Evolutionary conservation across 2,888 invertebrate genomes (phyloP), one percentile per base, ranked within the genome.

Genomic region (Diogma glabrata): DNA sequence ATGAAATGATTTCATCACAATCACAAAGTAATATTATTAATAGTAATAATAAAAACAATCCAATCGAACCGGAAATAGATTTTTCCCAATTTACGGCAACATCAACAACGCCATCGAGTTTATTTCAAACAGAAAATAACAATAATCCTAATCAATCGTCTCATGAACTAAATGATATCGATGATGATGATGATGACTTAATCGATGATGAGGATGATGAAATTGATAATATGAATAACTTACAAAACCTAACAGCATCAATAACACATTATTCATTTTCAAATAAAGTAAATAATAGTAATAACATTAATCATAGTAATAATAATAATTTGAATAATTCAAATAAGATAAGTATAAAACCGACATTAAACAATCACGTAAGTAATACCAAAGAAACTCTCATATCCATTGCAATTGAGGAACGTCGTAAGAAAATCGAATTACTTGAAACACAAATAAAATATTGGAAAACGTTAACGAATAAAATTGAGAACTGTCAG

Each of bases 391-490:
- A 47, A 45, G 45, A 23, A 16, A 20, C 10, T 26, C 61, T 69
- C 49, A 60, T 66, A 54, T 57, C 63, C 26, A 54, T 69, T 57
- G 66, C 66, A 8, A 59, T 69, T 51, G 69, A 69, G 58, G 69
- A 69, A 58, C 62, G 67, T 6, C 65, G 64, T 52, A 60, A 63
- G 0, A 69, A 67, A 55, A 69, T 69, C 23, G 69, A 69, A 43
- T 57, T 69, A 50, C 40, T 69, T 3, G 67, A 69, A 55, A 69
- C 63, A 51, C 69, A 69, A 60, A 69, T 69, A 26, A 66, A 67
- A 19, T 69, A 69, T 50, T 69, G 69, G 69, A 65, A 65, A 45
- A 67, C 65, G 10, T 55, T 69, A 33, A 69, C 69, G 26, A 64
- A 64, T 52, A 68, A 69, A 53, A 50, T 69, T 7, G 66, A 67